Base-by-base conservation (phyloP, 2,888 invertebrate species). In the Neria commutata region DNA sequence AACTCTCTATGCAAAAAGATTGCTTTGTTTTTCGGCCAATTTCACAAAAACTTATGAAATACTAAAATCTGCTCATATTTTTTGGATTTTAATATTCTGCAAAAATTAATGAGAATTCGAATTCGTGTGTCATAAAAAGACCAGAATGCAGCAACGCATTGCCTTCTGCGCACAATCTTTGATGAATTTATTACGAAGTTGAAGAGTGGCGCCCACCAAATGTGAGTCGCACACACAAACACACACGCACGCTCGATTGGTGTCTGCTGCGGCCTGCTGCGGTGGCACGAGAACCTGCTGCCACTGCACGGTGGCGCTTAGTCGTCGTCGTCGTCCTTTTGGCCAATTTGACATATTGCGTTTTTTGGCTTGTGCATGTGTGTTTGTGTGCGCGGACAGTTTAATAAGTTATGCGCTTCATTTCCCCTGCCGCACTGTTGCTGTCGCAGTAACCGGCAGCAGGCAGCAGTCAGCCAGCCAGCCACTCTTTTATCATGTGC, bases 171-270 rank as follows among this genome's bases (percentile, higher is more conserved):
- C n/a, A n/a, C 37, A 37, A 42, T 3, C 4, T 17, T 67, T 71
- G 74, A 76, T 71, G 74, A 74, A 74, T 75, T 75, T 73, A 75
- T 76, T 76, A 76, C 73, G 73, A 69, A 75, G 73, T 76, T 73
- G 71, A 75, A 75, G 75, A 76, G 74, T 79, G 79, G 79, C 79
- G 78, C 77, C 78, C 74, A 75, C 71, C 73, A 71, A 75, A 71
- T 68, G 68, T 64, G 62, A 11, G 37, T 3, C n/a, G 10, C 4
- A 42, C 17, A 5, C 17, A 17, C 4, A 3, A 42, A 6, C 21
- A 5, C 37, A 8, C 37, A 37, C 4, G n/a, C 19, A 42, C n/a
- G n/a, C n/a, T n/a, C n/a, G 29, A 29, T 29, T 6, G 29, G 11
- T 8, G 29, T 29, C 29, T 6, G 6, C 29, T 29, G 11, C 29